Evolutionary conservation across 2,888 invertebrate genomes (phyloP).

Genomic region (Megalurothrips usitatus): DNA sequence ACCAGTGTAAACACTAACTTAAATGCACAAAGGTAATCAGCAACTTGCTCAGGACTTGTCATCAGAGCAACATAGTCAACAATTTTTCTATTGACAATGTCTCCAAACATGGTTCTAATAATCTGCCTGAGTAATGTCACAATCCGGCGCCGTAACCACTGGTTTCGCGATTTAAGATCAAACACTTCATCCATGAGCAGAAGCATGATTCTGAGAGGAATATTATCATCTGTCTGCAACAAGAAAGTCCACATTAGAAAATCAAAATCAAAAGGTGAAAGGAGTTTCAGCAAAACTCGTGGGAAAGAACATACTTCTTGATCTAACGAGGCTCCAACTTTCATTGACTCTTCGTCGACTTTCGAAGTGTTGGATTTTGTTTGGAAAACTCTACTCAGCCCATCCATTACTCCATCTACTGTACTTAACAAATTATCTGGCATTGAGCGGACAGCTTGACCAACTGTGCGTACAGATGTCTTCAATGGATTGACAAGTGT

Average conservation of each 20-base stretch:
- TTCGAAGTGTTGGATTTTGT: constrained; percentile 38
- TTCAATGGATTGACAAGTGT: constrained; percentile 75
- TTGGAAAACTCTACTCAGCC: constrained; percentile 71
- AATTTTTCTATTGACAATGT: constrained; percentile 79
- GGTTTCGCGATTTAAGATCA: constrained; percentile 72
- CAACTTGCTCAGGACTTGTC: constrained; percentile 83
- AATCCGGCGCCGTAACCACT: constrained; percentile 73
- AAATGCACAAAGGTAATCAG: constrained; percentile 77
- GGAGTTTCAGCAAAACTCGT: constrained; percentile 8
- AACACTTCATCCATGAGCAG: constrained; percentile 81
- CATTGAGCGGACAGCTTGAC: constrained; percentile 74
- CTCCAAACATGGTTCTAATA: constrained; percentile 73
- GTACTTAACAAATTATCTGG: constrained; percentile 83
- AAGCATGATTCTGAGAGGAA: constrained; percentile 73
- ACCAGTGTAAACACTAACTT: constrained; percentile 59
- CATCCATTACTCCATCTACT: constrained; percentile 78
- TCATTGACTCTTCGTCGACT: constrained; percentile 46
- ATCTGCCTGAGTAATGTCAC: constrained; percentile 71
- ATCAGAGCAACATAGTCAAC: constrained; percentile 80
- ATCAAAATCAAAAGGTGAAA: constrained; percentile 19
- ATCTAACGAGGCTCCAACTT: constrained; percentile 53
- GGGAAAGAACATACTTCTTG: constrained; percentile 49
- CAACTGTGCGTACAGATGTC: constrained; percentile 71
- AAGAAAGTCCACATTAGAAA: constrained; percentile 30
- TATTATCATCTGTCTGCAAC: constrained; percentile 63